Conservation (phyloP, 2,888 invertebrate genomes). For the Lissonota sp. region DNA sequence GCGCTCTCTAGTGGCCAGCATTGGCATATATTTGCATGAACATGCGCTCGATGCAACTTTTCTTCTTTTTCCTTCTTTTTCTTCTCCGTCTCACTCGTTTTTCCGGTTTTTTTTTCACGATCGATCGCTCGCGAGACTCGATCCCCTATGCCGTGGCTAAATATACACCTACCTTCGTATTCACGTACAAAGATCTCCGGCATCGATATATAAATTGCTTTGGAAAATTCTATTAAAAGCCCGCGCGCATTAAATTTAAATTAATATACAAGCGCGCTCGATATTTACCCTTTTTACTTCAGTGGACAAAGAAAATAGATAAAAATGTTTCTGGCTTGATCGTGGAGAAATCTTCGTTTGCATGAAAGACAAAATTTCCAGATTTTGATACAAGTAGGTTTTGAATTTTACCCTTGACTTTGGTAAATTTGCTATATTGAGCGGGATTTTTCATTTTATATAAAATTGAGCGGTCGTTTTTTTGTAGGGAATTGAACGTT, state of each 20-base stretch:
- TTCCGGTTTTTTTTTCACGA: slow-evolving; percentile 5
- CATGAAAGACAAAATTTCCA: too few species aligned
- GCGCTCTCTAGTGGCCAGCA: slow-evolving; percentile 10
- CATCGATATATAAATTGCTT: neutral
- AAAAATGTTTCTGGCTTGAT: neutral
- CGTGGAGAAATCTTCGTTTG: too few species aligned
- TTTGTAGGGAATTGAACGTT: too few species aligned
- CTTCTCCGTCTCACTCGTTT: slow-evolving; percentile 6
- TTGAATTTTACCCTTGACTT: too few species aligned
- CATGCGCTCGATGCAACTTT: slow-evolving; percentile 39
- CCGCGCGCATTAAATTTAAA: slow-evolving; percentile 12
- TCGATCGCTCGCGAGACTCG: slow-evolving; percentile 38
- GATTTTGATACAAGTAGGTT: too few species aligned
- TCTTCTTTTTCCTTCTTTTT: slow-evolving; percentile 22
- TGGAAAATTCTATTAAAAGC: slow-evolving; percentile 24
- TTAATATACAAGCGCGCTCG: neutral
- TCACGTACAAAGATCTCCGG: slow-evolving; percentile 14
- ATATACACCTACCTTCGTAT: slow-evolving; percentile 37
- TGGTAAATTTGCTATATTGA: too few species aligned
- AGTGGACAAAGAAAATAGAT: neutral
- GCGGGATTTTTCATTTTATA: too few species aligned
- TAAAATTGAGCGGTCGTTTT: too few species aligned
- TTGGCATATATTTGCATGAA: slow-evolving; percentile 58
- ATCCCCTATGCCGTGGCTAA: slow-evolving; percentile 29
- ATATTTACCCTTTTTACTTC: neutral